phyloP scores from a whole-genome alignment of 2,888 invertebrate species.

The Mesorhabditis sp. region DNA sequence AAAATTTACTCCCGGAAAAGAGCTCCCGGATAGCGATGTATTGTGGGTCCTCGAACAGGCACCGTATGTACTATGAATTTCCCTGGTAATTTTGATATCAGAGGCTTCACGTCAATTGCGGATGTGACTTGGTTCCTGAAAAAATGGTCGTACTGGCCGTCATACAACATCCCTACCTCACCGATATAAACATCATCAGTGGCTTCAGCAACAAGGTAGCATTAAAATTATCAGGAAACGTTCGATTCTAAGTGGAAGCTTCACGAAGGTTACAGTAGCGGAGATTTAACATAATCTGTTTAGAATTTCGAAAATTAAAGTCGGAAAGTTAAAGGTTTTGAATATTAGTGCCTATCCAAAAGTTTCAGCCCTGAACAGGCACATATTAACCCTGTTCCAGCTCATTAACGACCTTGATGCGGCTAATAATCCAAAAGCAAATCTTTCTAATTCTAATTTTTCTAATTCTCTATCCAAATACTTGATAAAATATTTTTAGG shows the following conservation, averaged over 20 bases:
- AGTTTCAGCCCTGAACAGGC: too few relatives aligned
- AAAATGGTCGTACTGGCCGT: slow-evolving; percentile 71
- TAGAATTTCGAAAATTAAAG: not conserved
- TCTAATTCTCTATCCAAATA: too few relatives aligned
- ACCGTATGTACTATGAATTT: slow-evolving; percentile 58
- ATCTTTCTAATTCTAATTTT: not conserved
- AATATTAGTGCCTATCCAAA: slow-evolving; percentile 59
- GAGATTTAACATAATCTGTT: not conserved
- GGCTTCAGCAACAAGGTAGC: slow-evolving; percentile 64
- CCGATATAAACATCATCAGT: slow-evolving; percentile 67
- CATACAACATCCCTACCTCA: slow-evolving; percentile 71
- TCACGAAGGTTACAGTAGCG: not conserved
- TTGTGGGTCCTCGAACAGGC: slow-evolving; percentile 77
- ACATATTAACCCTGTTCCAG: too few relatives aligned
- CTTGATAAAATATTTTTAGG: slow-evolving; percentile 9
- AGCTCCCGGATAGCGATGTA: slow-evolving; percentile 60
- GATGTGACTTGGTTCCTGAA: slow-evolving; percentile 56
- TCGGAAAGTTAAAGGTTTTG: not conserved
- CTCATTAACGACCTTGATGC: too few relatives aligned
- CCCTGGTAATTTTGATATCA: slow-evolving; percentile 14
- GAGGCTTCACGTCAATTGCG: slow-evolving; percentile 41
- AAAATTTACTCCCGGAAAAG: slow-evolving; percentile 64
- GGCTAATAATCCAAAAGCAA: not conserved
- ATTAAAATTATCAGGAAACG: not conserved
- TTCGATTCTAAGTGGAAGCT: not conserved